Evolutionary conservation across 2,113 vertebrate species (phyloP), one percentile per base, ranked within the genome.

Genomic region (Calyptomena viridis): DNA sequence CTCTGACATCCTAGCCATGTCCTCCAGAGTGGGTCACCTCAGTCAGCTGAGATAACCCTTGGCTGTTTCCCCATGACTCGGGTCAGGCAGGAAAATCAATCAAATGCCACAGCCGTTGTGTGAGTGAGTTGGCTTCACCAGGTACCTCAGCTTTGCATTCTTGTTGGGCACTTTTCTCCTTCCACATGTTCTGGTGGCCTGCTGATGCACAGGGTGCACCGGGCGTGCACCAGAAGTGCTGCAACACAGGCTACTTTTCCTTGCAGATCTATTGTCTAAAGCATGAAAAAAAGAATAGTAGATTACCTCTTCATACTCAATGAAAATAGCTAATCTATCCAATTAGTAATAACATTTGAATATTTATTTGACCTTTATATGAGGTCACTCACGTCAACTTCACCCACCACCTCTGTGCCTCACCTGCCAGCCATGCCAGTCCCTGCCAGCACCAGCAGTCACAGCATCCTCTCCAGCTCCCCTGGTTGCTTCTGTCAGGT

Each of bases 201-300:
- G 28, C 37, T 75, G 42, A 50, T n/a, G 9, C 9, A 18, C 18
- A 18, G 49, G 25, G 44, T 44, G 17, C 33, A 31, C 39, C 24
- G 19, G 27, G 8, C 1, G 0, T 1, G 0, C 52, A 47, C 12
- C 10, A 35, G 39, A 31, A 52, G 13, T 14, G 21, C 37, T 78
- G 52, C n/a, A 62, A 56, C 31, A 44, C 12, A 55, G 55, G 35
- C 9, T 53, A 39, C 72, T 35, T 74, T 52, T 62, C 23, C n/a
- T 78, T 42, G 31, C 5, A 35, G 39, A 46, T 19, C 14, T 80
- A 47, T 59, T 68, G 39, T 27, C 28, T 68, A 24, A 93, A 74
- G 22, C 17, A 44, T 9, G 10, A 25, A 28, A 46, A 56, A 22
- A 23, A 12, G 49, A n/a, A 23, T 3, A 40, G 14, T 27, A 58